Percentiles rank a stretch among this genome's conserved stretches.
These are phyloP conservation scores for Ophthalmolycus amberensis DNA, from an alignment of 2,113 vertebrate genomes.

Conservation along the genomic window DNA sequence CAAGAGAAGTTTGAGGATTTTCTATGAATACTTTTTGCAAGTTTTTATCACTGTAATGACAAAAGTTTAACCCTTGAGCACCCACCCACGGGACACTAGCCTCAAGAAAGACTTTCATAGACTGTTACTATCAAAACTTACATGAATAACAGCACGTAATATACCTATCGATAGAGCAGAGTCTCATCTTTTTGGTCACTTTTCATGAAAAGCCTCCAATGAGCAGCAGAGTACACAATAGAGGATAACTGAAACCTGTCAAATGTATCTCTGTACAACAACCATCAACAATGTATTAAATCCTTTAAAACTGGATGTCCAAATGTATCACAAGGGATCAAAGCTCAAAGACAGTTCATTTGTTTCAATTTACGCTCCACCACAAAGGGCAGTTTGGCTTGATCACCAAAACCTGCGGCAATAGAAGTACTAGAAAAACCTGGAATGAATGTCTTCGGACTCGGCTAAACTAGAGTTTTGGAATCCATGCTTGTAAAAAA, in stretches of 20 bases:
- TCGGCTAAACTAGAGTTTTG: background rate
- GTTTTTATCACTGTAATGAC: background rate
- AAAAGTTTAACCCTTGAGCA: background rate
- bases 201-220: too few relatives aligned
- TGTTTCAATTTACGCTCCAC: background rate
- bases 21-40: background rate
- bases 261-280: background rate
- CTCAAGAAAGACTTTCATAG: background rate
- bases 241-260: background rate
- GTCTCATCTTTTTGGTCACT: background rate
- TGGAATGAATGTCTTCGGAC: background rate
- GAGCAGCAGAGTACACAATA: background rate
- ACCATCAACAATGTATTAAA: background rate
- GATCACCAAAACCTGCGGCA: background rate
- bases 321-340: background rate
- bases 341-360: background rate
- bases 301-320: background rate
- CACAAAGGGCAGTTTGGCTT: background rate
- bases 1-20: background rate
- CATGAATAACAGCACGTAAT: background rate
- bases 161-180: background rate
- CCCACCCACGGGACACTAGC: background rate
- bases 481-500: background rate
- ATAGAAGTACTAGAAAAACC: background rate
- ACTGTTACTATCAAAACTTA: background rate